phyloP scores from a whole-genome alignment of 92 coral and sea anemone species.

The Actinernus sp. region DNA sequence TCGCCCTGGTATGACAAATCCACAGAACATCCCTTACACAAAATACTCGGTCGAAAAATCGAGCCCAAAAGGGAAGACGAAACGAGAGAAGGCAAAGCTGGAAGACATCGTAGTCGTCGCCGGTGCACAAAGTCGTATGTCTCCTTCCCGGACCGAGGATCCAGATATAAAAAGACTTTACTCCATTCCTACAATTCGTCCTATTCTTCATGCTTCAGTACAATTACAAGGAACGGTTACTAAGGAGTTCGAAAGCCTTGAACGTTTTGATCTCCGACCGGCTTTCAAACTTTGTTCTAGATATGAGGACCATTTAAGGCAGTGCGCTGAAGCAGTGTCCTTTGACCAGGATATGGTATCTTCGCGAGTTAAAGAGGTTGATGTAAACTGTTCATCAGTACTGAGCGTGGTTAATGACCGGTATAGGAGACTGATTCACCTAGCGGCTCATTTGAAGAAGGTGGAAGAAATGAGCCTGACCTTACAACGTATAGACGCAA shows the following conservation, averaged over 20 bases:
- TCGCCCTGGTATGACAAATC: constrained; percentile 31
- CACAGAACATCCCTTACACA: constrained; percentile 59
- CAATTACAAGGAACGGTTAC: constrained; percentile 64
- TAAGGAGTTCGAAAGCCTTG: constrained; percentile 79
- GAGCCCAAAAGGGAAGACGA: constrained; percentile 26
- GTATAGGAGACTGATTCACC: constrained; percentile 67
- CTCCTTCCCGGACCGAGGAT: constrained; percentile 51
- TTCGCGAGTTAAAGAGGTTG: constrained; percentile 84
- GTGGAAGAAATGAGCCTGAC: constrained; percentile 88
- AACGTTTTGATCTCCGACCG: constrained; percentile 70
- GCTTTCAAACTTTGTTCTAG: constrained; percentile 64
- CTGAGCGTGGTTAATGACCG: constrained; percentile 74
- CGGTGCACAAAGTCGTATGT: constrained; percentile 43
- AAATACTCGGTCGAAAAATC: constrained; percentile 66
- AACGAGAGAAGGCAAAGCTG: constrained; percentile 65
- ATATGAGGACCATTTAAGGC: constrained; percentile 80
- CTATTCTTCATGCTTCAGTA: constrained; percentile 81
- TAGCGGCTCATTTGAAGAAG: constrained; percentile 73
- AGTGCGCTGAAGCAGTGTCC: constrained; percentile 96
- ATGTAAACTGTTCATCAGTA: constrained; percentile 68
- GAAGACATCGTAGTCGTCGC: constrained; percentile 90
- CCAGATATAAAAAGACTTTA: constrained; percentile 69
- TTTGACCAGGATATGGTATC: constrained; percentile 95
- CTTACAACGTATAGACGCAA: constrained; percentile 76
- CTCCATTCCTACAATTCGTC: constrained; percentile 61